phyloP scores from a whole-genome alignment of 2,888 invertebrate species.

The Heteropelma amictum region DNA sequence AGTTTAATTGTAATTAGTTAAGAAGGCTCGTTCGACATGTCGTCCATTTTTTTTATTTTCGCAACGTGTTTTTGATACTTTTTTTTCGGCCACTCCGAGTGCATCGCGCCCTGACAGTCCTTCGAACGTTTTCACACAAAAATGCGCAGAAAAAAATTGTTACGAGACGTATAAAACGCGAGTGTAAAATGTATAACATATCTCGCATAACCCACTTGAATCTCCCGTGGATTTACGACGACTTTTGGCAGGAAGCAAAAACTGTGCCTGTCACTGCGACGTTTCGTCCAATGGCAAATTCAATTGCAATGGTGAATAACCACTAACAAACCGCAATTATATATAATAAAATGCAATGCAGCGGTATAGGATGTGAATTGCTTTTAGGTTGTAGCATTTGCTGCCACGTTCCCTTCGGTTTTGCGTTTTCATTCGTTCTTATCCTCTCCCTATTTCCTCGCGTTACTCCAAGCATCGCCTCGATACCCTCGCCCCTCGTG shows the following conservation, averaged over 20 bases:
- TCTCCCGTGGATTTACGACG: too few relatives aligned
- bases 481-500: slow-evolving; percentile 47
- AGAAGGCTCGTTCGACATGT: too few relatives aligned
- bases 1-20: too few relatives aligned
- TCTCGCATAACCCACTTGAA: too few relatives aligned
- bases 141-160: too few relatives aligned
- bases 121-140: too few relatives aligned
- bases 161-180: too few relatives aligned
- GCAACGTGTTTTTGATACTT: too few relatives aligned
- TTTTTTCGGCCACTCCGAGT: neutral
- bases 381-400: slow-evolving; percentile 64
- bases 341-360: slow-evolving; percentile 77
- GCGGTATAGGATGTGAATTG: slow-evolving; percentile 76
- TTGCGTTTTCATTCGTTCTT: slow-evolving; percentile 37
- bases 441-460: slow-evolving; percentile 48
- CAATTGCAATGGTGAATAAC: slow-evolving; percentile 76
- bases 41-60: too few relatives aligned
- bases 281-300: slow-evolving; percentile 63
- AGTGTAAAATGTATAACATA: too few relatives aligned
- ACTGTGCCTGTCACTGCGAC: slow-evolving; percentile 23
- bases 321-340: slow-evolving; percentile 78
- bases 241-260: slow-evolving; percentile 1
- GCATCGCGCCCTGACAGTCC: too few relatives aligned
- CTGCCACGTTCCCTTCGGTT: slow-evolving; percentile 28
- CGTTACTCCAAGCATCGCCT: slow-evolving; percentile 45